Conservation (phyloP, 35 echinoderm and acorn worm species). For the Chiridota heheva region DNA sequence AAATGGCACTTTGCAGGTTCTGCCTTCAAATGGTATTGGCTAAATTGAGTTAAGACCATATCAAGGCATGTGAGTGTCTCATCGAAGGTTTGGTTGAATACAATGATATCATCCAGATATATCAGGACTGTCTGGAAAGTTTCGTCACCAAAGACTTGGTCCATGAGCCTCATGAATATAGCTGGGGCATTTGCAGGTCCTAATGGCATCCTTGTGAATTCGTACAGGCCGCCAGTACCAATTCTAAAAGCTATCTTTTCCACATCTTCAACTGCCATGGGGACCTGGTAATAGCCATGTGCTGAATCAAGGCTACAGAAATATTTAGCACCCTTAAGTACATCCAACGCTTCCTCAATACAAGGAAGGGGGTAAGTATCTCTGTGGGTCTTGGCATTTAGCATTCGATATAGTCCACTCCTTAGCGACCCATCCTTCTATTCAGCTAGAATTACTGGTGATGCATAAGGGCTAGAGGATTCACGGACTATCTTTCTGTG, state of each 20-base stretch:
- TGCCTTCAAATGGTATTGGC: not conserved
- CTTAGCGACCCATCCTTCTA: not conserved
- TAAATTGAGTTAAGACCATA: not conserved
- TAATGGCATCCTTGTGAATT: conserved; percentile 33
- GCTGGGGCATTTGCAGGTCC: conserved; percentile 41
- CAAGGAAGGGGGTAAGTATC: conserved; percentile 46
- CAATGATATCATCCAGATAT: conserved; percentile 35
- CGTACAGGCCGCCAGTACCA: not conserved
- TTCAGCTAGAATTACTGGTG: not conserved
- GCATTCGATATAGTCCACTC: not conserved
- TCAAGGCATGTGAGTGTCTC: not conserved
- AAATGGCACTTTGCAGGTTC: conserved; percentile 25
- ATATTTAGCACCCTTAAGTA: conserved; percentile 22
- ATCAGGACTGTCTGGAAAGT: conserved; percentile 21
- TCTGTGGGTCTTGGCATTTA: conserved; percentile 10
- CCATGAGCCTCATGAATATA: conserved; percentile 6
- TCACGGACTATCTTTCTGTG: not conserved
- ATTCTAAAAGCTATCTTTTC: conserved; percentile 29
- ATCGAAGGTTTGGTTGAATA: conserved; percentile 1
- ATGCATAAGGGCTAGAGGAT: not conserved
- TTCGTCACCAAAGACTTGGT: conserved; percentile 4
- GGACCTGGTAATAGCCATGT: conserved; percentile 34
- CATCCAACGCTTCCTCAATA: conserved; percentile 11
- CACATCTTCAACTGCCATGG: not conserved
- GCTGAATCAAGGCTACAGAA: conserved; percentile 25